A percentile compares a stretch with the other conserved stretches of the same genome.
These are phyloP conservation scores for Protophormia terraenovae DNA, from an alignment of 2,888 invertebrate genomes.

Conservation along the genomic window DNA sequence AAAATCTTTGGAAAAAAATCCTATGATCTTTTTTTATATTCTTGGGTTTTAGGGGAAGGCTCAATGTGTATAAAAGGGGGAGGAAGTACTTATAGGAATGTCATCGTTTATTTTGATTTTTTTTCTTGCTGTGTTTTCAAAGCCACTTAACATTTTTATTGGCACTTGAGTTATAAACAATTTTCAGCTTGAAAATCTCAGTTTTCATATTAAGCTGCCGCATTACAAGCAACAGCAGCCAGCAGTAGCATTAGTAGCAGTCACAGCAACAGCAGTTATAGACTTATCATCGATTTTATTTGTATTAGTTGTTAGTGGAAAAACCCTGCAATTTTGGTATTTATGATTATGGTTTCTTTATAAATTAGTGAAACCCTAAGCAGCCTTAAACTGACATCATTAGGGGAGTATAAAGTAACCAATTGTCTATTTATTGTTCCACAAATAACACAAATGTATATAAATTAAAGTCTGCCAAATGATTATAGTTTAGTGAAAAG, in stretches of 20 bases:
- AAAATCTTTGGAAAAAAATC: constrained; percentile 25
- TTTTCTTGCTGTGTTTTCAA: constrained; percentile 67
- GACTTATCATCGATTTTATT: constrained; percentile 19
- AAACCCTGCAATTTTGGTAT: too few species aligned
- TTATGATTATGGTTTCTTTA: too few species aligned
- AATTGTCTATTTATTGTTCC: too few species aligned
- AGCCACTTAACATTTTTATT: constrained; percentile 80
- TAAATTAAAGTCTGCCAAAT: too few species aligned
- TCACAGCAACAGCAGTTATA: not conserved
- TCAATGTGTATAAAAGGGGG: not conserved
- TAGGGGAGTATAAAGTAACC: too few species aligned
- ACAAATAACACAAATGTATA: too few species aligned
- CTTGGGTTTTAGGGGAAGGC: not conserved
- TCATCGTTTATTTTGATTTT: constrained; percentile 62
- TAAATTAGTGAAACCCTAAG: too few species aligned
- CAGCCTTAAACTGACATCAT: too few species aligned
- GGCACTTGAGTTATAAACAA: constrained; percentile 75
- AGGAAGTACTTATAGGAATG: constrained; percentile 68
- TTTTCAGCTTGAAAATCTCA: constrained; percentile 60
- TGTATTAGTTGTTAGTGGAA: constrained; percentile 23
- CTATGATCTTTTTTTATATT: constrained; percentile 25
- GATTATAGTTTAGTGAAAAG: too few species aligned
- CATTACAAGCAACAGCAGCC: not conserved
- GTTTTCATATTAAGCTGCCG: constrained; percentile 42
- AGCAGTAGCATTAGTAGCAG: not conserved